These are phyloP conservation scores for Scolopax rusticola DNA, from an alignment of 2,797 vertebrate species.

Conservation along the genomic window DNA sequence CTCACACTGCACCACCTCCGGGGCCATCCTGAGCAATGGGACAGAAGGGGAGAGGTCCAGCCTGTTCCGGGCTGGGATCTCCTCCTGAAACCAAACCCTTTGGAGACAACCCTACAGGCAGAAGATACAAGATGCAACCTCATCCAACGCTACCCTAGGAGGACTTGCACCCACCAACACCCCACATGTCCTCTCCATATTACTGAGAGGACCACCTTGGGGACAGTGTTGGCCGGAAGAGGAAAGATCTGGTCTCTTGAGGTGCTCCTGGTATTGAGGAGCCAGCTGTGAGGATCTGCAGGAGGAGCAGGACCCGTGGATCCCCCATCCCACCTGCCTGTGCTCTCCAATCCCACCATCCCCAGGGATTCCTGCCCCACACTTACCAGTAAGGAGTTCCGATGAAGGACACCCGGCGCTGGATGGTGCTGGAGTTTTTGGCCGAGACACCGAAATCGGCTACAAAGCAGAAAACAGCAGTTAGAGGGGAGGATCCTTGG, in stretches of 20 bases:
- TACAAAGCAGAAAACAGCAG: not conserved
- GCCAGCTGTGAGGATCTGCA: accelerated
- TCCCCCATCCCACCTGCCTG: not conserved
- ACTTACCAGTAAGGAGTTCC: conserved; percentile 81
- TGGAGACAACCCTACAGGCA: not conserved
- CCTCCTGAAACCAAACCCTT: not conserved
- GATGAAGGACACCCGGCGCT: conserved; percentile 78
- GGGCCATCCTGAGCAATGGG: conserved; percentile 75
- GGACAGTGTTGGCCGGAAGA: not conserved
- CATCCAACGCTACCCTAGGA: not conserved
- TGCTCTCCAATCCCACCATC: not conserved
- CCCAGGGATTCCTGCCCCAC: not conserved
- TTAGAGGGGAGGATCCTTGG: not conserved
- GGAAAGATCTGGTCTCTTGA: not conserved
- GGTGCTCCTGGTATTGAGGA: not conserved
- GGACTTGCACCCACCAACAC: not conserved
- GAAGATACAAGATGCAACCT: not conserved
- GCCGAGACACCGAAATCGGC: conserved; percentile 83
- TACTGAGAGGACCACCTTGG: not conserved
- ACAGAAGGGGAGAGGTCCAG: not conserved
- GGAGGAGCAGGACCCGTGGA: not conserved
- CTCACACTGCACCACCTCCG: conserved; percentile 82
- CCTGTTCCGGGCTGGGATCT: not conserved
- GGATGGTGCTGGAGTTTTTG: conserved; percentile 76
- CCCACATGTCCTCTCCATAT: not conserved